Conservation (phyloP, 1,140 invertebrate species). For the Magallana gigas region DNA sequence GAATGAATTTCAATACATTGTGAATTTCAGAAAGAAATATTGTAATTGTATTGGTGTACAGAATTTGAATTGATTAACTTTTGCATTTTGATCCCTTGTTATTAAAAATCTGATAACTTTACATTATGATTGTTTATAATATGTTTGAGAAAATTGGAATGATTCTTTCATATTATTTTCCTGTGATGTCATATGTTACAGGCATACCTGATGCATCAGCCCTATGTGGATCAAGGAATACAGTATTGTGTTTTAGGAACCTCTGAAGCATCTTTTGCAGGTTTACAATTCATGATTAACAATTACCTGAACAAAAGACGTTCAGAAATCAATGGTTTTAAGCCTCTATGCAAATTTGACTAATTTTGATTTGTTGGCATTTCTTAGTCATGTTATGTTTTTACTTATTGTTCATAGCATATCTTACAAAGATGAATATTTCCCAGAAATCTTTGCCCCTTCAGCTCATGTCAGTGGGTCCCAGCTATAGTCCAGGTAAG, state of each 20-base stretch:
- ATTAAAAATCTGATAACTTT: no score
- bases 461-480: slow-evolving; percentile 2
- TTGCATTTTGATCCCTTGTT: no score
- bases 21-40: background rate
- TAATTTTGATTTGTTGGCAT: background rate
- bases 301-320: no score
- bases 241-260: background rate
- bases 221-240: background rate
- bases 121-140: no score
- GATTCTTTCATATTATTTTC: no score
- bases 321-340: no score
- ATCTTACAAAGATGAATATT: slow-evolving; percentile 40
- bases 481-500: background rate
- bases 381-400: background rate
- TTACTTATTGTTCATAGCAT: slow-evolving; percentile 12
- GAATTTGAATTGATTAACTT: no score
- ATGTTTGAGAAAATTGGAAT: no score
- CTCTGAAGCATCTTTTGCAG: slow-evolving; percentile 24
- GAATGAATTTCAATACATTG: background rate
- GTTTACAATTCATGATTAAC: background rate
- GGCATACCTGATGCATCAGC: slow-evolving; percentile 1
- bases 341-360: no score
- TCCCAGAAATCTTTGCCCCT: background rate
- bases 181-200: background rate
- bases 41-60: background rate